A percentile compares a stretch with the other conserved stretches of the same genome.
Evolutionary conservation across 2,113 vertebrate genomes (phyloP).

Genomic region (Galemys pyrenaicus): DNA sequence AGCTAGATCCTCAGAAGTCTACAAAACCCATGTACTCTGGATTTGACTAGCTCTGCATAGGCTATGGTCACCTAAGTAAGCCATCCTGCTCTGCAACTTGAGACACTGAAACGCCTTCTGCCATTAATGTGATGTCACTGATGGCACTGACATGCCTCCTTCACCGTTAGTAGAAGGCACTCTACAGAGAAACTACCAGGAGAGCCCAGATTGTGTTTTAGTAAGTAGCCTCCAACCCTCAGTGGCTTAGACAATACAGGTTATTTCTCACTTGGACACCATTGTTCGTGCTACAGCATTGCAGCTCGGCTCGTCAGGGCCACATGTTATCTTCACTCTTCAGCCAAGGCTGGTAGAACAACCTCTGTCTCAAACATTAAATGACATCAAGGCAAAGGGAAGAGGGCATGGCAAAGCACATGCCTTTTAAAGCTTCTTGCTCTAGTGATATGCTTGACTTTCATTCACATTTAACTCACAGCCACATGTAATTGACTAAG

Average conservation of each 20-base stretch:
- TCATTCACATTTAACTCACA: not conserved
- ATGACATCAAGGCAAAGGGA: not conserved
- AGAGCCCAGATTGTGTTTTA: not conserved
- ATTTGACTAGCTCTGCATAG: not conserved
- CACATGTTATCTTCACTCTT: not conserved
- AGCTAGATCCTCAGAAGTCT: not conserved
- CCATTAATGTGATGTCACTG: not conserved
- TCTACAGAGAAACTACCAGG: not conserved
- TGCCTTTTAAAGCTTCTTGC: not conserved
- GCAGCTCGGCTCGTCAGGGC: not conserved
- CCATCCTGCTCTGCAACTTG: not conserved
- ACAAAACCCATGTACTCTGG: not conserved
- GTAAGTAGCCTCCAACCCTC: not conserved
- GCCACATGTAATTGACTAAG: not conserved
- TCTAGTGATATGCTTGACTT: not conserved
- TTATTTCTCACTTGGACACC: not conserved
- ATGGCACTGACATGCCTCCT: not conserved
- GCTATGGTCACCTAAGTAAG: not conserved
- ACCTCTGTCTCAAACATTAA: not conserved
- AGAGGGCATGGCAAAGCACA: not conserved
- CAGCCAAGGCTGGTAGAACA: not conserved
- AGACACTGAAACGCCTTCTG: not conserved
- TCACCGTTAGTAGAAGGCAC: not conserved
- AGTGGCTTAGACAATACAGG: not conserved
- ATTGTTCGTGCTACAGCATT: accelerated